Conservation (phyloP, 1,140 invertebrate genomes). For the Phortica variegata region DNA sequence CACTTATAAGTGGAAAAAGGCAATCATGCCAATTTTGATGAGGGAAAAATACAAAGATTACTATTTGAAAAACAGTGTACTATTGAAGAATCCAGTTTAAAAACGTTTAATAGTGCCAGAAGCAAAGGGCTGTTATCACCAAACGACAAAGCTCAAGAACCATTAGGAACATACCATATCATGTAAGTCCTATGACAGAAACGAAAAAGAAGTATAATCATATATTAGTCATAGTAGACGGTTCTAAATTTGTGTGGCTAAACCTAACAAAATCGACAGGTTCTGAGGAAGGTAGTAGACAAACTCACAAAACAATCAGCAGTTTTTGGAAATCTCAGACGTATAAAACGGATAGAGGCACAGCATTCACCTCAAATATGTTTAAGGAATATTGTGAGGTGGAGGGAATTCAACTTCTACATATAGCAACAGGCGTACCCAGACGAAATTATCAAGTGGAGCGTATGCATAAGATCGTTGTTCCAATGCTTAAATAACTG, state of each 20-base stretch:
- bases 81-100: background rate
- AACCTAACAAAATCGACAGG: too few species aligned
- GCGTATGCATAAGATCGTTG: slow-evolving; percentile 31
- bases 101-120: background rate
- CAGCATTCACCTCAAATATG: slow-evolving; percentile 23
- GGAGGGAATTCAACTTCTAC: slow-evolving; percentile 24
- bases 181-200: background rate
- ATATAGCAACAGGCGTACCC: slow-evolving; percentile 38
- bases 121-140: background rate
- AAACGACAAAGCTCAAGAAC: background rate
- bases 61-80: background rate
- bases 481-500: slow-evolving; percentile 38
- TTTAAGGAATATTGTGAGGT: slow-evolving; percentile 34
- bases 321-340: slow-evolving; percentile 28
- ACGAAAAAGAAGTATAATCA: background rate
- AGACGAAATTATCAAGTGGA: slow-evolving; percentile 46
- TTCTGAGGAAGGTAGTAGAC: background rate
- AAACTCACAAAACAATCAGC: slow-evolving; percentile 3
- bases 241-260: too few species aligned
- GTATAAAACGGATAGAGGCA: slow-evolving; percentile 42
- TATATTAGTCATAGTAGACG: background rate
- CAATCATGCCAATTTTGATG: background rate
- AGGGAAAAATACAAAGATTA: background rate
- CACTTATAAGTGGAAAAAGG: background rate
- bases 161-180: background rate